These are phyloP conservation scores for Ornithorhynchus anatinus DNA, from an alignment of 2,113 vertebrate species.

Conservation along the genomic window DNA sequence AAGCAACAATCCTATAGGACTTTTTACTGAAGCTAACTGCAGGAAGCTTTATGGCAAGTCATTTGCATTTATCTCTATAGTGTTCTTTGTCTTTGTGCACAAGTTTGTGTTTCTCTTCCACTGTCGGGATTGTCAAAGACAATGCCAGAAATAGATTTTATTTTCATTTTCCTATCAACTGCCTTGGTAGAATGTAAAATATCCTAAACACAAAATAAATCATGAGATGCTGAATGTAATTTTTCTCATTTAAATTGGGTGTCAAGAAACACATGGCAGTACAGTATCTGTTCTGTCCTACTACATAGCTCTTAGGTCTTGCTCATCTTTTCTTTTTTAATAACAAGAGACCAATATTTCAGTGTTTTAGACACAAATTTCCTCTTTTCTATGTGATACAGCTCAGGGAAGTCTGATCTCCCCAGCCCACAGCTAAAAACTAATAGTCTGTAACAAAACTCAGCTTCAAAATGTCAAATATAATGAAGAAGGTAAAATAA, in stretches of 20 bases:
- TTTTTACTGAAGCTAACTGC: not conserved
- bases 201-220: conserved; percentile 11
- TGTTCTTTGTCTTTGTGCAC: not conserved
- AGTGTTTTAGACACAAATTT: conserved; percentile 13
- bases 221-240: not conserved
- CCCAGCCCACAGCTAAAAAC: conserved; percentile 14
- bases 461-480: conserved; percentile 18
- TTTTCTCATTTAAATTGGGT: not conserved
- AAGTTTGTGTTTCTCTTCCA: not conserved
- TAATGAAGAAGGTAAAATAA: conserved; percentile 11
- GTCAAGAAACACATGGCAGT: conserved; percentile 11
- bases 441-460: conserved; percentile 23
- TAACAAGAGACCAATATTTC: not conserved
- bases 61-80: not conserved
- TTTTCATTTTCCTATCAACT: conserved; percentile 19
- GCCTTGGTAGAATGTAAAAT: conserved; percentile 26
- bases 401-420: conserved; percentile 12
- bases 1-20: not conserved
- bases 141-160: conserved; percentile 24
- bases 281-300: not conserved
- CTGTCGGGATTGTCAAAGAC: not conserved
- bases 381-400: not conserved
- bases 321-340: not conserved
- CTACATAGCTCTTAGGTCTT: not conserved
- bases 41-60: not conserved